These are phyloP conservation scores for Myiopsitta monachus DNA, from an alignment of 2,113 vertebrate species.

Conservation along the genomic window DNA sequence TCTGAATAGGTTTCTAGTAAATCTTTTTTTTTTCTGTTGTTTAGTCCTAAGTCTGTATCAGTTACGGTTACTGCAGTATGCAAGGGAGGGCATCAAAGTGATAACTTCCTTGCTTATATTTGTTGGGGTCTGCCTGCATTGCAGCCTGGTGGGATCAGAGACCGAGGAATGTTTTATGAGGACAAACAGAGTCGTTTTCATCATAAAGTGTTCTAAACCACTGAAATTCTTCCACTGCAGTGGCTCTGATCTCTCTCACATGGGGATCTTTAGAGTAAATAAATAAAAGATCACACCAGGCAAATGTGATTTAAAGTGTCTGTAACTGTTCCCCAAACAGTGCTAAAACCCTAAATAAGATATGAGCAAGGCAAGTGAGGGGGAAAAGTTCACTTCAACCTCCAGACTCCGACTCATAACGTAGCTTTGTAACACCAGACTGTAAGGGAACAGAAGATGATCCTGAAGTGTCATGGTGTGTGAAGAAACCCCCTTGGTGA, in stretches of 20 bases:
- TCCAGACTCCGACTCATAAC: accelerated
- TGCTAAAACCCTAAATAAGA: constrained; percentile 36
- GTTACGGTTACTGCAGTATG: background rate
- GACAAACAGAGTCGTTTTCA: background rate
- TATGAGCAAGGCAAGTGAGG: background rate
- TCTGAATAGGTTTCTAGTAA: background rate
- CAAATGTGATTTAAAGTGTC: constrained; percentile 41
- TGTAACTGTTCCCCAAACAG: constrained; percentile 22
- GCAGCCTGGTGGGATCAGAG: background rate
- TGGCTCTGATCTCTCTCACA: constrained; percentile 3
- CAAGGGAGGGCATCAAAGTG: background rate
- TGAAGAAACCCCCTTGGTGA: accelerated
- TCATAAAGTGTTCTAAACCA: constrained; percentile 20
- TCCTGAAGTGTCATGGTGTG: background rate
- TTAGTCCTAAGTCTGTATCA: background rate
- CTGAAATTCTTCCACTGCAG: background rate
- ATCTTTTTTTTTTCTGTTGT: constrained; percentile 1
- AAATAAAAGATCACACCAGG: constrained; percentile 42
- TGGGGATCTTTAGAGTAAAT: constrained; percentile 35
- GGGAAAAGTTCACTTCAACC: background rate
- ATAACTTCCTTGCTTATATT: background rate
- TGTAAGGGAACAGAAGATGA: background rate
- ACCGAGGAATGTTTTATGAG: background rate
- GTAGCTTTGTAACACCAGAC: background rate
- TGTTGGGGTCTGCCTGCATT: background rate